Percentiles rank a stretch among this genome's conserved stretches.
Evolutionary conservation across 2,888 invertebrate species (phyloP).

Genomic region (Cantharis rufa): DNA sequence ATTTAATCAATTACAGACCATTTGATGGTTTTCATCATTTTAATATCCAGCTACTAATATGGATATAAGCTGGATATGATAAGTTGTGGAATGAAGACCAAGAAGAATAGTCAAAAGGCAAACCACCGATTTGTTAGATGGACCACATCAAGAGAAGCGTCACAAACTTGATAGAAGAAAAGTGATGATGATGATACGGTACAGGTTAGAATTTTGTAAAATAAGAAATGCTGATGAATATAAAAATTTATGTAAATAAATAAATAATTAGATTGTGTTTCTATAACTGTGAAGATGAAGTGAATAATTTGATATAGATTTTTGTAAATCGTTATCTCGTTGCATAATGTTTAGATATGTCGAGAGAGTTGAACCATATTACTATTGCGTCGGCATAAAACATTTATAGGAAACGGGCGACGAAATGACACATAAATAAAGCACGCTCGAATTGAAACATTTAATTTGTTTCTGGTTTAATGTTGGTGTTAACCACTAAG

Average conservation of each 20-base stretch:
- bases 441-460: slow-evolving; percentile 42
- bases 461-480: slow-evolving; percentile 42
- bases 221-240: background rate
- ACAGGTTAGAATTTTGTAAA: too few species aligned
- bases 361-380: slow-evolving; percentile 31
- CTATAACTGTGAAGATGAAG: background rate
- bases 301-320: slow-evolving; percentile 2
- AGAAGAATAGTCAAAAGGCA: too few species aligned
- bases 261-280: background rate
- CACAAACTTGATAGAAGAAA: too few species aligned
- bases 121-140: too few species aligned
- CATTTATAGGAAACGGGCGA: slow-evolving; percentile 39
- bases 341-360: slow-evolving; percentile 26
- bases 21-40: too few species aligned
- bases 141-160: too few species aligned
- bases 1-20: too few species aligned
- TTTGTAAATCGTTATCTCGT: slow-evolving; percentile 18
- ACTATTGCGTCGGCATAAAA: slow-evolving; percentile 36
- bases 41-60: too few species aligned
- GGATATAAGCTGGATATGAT: too few species aligned
- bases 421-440: slow-evolving; percentile 40
- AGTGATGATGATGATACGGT: too few species aligned
- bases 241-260: background rate
- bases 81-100: too few species aligned
- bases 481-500: slow-evolving; percentile 40